Evolutionary conservation across 2,797 vertebrate genomes (phyloP).

Genomic region (Tragopan temminckii): DNA sequence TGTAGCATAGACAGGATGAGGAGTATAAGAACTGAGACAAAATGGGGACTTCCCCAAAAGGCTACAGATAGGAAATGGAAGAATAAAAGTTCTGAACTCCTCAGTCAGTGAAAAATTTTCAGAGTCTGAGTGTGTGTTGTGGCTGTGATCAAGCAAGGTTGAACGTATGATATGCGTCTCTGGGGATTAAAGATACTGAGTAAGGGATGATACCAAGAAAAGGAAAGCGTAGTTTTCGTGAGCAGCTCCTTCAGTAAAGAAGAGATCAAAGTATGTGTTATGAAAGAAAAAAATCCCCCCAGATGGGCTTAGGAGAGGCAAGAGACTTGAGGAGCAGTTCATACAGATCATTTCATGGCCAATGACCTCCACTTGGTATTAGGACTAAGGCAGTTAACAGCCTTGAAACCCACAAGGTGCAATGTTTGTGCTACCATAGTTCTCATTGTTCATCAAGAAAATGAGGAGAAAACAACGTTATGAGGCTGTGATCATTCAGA

Average conservation of each 20-base stretch:
- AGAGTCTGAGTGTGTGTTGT: background rate
- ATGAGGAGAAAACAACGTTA: background rate
- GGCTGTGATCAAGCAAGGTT: background rate
- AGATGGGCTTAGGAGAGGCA: background rate
- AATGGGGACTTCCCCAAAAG: background rate
- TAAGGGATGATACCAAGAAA: background rate
- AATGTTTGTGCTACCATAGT: background rate
- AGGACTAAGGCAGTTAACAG: background rate
- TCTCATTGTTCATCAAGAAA: background rate
- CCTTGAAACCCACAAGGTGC: background rate
- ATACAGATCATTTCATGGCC: background rate
- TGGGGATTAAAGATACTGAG: background rate
- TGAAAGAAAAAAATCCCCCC: background rate
- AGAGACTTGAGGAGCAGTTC: background rate
- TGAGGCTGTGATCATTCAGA: background rate
- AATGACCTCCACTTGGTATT: background rate
- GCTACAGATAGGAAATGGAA: background rate
- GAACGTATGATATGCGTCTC: background rate
- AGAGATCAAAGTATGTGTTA: background rate
- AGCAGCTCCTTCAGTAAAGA: background rate
- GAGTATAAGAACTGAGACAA: background rate
- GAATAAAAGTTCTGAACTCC: background rate
- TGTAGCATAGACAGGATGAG: background rate
- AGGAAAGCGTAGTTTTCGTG: background rate
- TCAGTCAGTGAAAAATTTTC: background rate